These are phyloP conservation scores for Drosophila melanogaster DNA, from an alignment of 1,140 invertebrate species.

Conservation along the genomic window DNA sequence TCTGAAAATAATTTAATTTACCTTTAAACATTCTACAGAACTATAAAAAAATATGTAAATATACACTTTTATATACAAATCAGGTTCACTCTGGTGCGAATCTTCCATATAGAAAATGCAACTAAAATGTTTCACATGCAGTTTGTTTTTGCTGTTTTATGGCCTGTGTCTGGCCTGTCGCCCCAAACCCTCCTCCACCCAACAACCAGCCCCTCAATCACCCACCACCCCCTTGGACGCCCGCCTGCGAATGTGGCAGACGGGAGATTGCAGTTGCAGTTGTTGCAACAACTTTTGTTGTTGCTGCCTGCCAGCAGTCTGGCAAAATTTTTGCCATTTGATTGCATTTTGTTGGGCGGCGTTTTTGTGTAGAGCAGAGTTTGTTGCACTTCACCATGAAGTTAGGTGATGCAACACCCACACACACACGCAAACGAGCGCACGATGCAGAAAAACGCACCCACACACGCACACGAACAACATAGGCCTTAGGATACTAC, in stretches of 20 bases:
- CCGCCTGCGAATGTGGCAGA: constrained; percentile 29
- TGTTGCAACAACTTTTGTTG: constrained; percentile 57
- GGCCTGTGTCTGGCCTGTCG: constrained; percentile 54
- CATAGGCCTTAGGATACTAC: constrained; percentile 67
- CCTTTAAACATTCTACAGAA: no score
- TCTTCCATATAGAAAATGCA: constrained; percentile 77
- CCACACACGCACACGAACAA: constrained; percentile 29
- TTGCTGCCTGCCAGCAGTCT: constrained; percentile 55
- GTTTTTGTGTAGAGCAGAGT: constrained; percentile 72
- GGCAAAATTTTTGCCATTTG: constrained; percentile 81
- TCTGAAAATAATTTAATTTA: no score
- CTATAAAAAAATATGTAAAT: no score
- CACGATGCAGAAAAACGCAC: constrained; percentile 71
- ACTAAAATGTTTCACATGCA: constrained; percentile 77
- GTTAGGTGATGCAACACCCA: constrained; percentile 63
- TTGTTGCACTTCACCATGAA: constrained; percentile 72
- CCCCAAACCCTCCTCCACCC: background rate
- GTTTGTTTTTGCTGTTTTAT: constrained; percentile 77
- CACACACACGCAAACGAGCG: constrained; percentile 7
- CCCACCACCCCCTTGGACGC: background rate
- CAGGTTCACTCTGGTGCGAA: constrained; percentile 3
- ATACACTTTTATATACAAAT: background rate
- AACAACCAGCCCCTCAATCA: background rate
- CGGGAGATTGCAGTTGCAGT: constrained; percentile 53
- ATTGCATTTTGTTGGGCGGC: constrained; percentile 68